Conservation (phyloP, 2,113 vertebrate species). For the Potamarius usumacintae region DNA sequence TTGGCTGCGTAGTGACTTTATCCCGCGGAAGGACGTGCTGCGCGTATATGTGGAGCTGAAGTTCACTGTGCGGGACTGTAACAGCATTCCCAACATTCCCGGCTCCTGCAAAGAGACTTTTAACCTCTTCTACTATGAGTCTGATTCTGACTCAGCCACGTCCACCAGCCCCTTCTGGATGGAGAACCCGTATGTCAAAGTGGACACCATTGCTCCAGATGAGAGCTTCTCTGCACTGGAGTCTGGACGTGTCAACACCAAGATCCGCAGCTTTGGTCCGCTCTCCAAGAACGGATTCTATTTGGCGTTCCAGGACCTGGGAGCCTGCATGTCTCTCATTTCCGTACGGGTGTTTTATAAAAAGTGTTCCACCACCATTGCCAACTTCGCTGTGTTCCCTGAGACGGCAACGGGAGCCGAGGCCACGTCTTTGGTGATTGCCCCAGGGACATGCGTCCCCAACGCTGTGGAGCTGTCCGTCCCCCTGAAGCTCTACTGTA, state of each 20-base stretch:
- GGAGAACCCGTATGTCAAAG: slow-evolving; percentile 98
- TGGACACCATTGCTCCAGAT: slow-evolving; percentile 97
- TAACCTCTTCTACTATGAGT: slow-evolving; percentile 98
- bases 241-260: slow-evolving; percentile 90
- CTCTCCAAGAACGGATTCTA: slow-evolving; percentile 97
- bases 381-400: slow-evolving; percentile 93
- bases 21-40: slow-evolving; percentile 83
- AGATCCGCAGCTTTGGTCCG: slow-evolving; percentile 96
- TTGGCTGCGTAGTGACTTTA: slow-evolving; percentile 94
- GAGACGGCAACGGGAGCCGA: slow-evolving; percentile 96
- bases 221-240: slow-evolving; percentile 94
- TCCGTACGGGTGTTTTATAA: slow-evolving; percentile 96
- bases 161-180: slow-evolving; percentile 96
- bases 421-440: slow-evolving; percentile 94
- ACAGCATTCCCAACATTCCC: slow-evolving; percentile 96
- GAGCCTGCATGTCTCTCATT: slow-evolving; percentile 97
- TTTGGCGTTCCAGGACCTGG: slow-evolving; percentile 96
- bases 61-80: slow-evolving; percentile 80
- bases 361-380: slow-evolving; percentile 93
- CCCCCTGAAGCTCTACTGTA: slow-evolving; percentile 96
- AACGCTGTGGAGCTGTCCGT: slow-evolving; percentile 93
- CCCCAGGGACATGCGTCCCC: slow-evolving; percentile 89
- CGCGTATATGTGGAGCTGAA: slow-evolving; percentile 26
- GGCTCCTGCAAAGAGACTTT: slow-evolving; percentile 99
- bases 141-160: slow-evolving; percentile 87